phyloP scores from a whole-genome alignment of 2,113 vertebrate genomes.

The Merops nubicus region DNA sequence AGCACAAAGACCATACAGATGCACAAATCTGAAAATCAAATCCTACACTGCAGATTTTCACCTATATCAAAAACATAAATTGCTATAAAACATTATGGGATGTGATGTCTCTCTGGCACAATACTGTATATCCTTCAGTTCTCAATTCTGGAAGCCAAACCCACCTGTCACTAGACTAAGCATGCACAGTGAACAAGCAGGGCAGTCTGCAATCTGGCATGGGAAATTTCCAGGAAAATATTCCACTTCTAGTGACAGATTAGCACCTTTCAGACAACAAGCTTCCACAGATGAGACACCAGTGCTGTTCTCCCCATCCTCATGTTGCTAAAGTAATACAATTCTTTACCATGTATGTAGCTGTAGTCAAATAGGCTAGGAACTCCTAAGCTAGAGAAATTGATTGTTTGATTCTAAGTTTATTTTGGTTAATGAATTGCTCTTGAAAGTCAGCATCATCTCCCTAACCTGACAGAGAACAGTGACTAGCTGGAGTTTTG shows the following conservation, averaged over 20 bases:
- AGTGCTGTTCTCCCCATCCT: neutral
- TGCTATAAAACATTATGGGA: neutral
- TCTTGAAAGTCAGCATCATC: neutral
- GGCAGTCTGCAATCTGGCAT: neutral
- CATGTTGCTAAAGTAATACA: neutral
- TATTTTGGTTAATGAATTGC: neutral
- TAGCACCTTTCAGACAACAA: neutral
- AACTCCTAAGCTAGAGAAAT: neutral
- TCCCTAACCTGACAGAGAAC: neutral
- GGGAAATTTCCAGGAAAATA: neutral
- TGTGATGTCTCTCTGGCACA: neutral
- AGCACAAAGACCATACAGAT: neutral
- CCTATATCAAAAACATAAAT: neutral
- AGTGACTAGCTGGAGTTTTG: neutral
- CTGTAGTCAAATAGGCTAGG: neutral
- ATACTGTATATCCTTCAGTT: neutral
- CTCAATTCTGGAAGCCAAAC: neutral
- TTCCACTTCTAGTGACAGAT: neutral
- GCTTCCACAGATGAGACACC: neutral
- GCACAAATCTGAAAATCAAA: neutral
- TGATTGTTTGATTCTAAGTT: neutral
- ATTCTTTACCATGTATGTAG: neutral
- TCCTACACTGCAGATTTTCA: neutral
- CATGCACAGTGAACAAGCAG: neutral
- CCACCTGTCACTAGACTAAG: accelerated